phyloP scores from a whole-genome alignment of 2,797 vertebrate genomes.

The Melanotaenia pygmaea region DNA sequence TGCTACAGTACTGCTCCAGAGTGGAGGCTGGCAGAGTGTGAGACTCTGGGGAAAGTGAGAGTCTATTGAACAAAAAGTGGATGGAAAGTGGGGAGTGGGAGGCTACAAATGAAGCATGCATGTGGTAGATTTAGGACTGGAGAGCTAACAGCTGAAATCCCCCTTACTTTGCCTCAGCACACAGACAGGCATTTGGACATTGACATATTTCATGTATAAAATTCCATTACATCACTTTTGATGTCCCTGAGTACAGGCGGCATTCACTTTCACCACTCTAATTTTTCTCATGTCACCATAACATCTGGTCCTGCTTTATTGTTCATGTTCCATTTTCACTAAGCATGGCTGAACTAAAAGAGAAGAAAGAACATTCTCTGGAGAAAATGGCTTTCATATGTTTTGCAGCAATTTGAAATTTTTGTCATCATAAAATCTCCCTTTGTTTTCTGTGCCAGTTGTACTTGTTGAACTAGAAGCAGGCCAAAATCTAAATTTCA shows the following conservation, averaged over 20 bases:
- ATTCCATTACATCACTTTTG: conserved; percentile 33
- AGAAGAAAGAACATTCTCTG: conserved; percentile 23
- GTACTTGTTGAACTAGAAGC: conserved; percentile 24
- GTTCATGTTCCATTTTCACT: conserved; percentile 36
- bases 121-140: conserved; percentile 37
- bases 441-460: conserved; percentile 38
- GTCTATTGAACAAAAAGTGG: conserved; percentile 56
- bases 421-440: conserved; percentile 30
- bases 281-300: conserved; percentile 42
- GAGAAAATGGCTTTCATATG: conserved; percentile 57
- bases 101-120: conserved; percentile 49
- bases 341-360: conserved; percentile 33
- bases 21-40: conserved; percentile 38
- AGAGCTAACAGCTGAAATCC: conserved; percentile 45
- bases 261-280: conserved; percentile 45
- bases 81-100: conserved; percentile 62
- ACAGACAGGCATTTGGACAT: conserved; percentile 20
- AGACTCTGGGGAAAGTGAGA: conserved; percentile 34
- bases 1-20: conserved; percentile 38
- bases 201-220: conserved; percentile 7
- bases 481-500: conserved; percentile 23
- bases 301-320: conserved; percentile 61
- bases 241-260: conserved; percentile 22
- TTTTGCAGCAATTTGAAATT: conserved; percentile 37
- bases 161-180: conserved; percentile 25